Percentiles rank a stretch among this genome's conserved stretches.
phyloP scores from a whole-genome alignment of 2,797 vertebrate genomes.

The Enteromius fasciolatus region DNA sequence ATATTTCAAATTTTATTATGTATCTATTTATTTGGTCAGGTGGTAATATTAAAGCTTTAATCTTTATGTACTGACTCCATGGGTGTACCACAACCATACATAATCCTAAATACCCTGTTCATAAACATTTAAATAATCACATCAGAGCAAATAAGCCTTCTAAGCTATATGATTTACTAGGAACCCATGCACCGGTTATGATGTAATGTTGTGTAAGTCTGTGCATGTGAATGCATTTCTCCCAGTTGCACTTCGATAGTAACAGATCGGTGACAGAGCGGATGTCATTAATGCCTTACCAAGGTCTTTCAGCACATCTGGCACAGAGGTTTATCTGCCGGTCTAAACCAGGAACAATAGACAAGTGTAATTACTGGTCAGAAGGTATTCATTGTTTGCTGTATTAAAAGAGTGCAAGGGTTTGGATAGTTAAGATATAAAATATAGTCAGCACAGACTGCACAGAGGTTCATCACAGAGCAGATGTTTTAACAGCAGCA shows the following conservation, averaged over 20 bases:
- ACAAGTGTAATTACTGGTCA: neutral
- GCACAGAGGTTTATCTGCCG: conserved; percentile 8
- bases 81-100: neutral
- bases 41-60: neutral
- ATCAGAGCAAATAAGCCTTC: conserved; percentile 3
- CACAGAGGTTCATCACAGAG: neutral
- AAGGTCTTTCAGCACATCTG: conserved; percentile 24
- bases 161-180: neutral
- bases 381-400: neutral
- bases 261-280: conserved; percentile 5
- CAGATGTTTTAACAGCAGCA: conserved; percentile 19
- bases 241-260: neutral
- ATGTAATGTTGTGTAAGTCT: neutral
- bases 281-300: conserved; percentile 31
- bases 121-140: conserved; percentile 12
- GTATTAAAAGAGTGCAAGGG: neutral
- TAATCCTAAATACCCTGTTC: neutral
- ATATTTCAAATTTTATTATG: neutral
- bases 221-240: conserved; percentile 6
- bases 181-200: neutral
- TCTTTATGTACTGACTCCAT: neutral
- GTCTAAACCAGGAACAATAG: neutral
- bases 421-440: neutral
- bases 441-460: neutral
- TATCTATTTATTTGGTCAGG: no score